Conservation (phyloP, 2,888 invertebrate genomes). For the Himalopsyche tibetana region DNA sequence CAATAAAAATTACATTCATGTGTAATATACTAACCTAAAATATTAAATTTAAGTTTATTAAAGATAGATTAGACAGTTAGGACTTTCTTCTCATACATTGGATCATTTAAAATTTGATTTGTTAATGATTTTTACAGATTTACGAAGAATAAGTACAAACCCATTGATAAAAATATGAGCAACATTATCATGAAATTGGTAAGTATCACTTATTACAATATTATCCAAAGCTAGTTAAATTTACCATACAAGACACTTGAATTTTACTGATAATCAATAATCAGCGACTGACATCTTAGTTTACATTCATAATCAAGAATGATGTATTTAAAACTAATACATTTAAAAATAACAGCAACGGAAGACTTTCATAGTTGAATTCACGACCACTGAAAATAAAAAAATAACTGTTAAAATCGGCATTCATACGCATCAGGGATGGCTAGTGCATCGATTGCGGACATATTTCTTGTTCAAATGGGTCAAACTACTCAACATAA, state of each 20-base stretch:
- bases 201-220: constrained; percentile 27
- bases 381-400: constrained; percentile 25
- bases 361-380: constrained; percentile 33
- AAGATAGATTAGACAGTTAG: constrained; percentile 7
- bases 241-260: constrained; percentile 42
- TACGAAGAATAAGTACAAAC: constrained; percentile 20
- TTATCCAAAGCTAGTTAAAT: constrained; percentile 27
- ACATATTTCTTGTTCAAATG: too few relatives aligned
- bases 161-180: constrained; percentile 23
- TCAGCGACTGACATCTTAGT: constrained; percentile 26
- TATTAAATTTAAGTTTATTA: not conserved
- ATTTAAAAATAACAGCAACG: constrained; percentile 35
- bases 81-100: not conserved
- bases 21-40: not conserved
- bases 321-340: constrained; percentile 26
- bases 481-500: too few relatives aligned
- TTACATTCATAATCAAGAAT: constrained; percentile 1
- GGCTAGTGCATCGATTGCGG: too few relatives aligned
- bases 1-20: not conserved
- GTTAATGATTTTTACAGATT: constrained; percentile 36
- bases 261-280: constrained; percentile 34
- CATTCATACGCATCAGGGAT: not conserved
- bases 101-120: constrained; percentile 22
- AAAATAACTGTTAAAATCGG: not conserved
- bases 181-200: constrained; percentile 32